Base-by-base conservation (phyloP, 2,888 invertebrate species). In the Tortrix viridana region DNA sequence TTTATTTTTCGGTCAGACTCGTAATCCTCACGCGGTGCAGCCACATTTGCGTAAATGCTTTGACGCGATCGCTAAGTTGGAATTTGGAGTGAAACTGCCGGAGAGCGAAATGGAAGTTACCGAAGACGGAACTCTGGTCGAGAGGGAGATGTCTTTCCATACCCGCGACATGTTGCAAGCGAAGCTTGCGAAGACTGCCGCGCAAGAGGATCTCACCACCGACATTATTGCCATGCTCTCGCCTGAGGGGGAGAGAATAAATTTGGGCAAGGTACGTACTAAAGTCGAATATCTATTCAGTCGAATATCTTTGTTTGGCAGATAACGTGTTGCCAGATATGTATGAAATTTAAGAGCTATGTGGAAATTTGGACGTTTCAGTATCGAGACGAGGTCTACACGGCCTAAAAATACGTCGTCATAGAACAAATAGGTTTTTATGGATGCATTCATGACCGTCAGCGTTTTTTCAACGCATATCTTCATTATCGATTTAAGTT, bases 41-140 rank as follows among this genome's bases (percentile, higher is more conserved):
- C 97, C 97, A 9, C 97, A 98, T 88, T 88, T 98, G 55, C 93
- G 97, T 56, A 98, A 98, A 85, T 98, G 97, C 75, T 98, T 98
- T 79, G 97, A 97, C 79, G 96, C 96, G 3, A 96, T 97, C 63
- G 93, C 95, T 18, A 95, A 95, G 67, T 82, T 97, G 43, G 96
- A 97, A 79, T 97, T 97, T 74, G 96, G 95, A 0, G 92, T 93
- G 0, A 94, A 94, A 70, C 70, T 86, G 3, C 89, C 92, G 0
- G 90, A 89, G 67, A 84, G 78, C 57, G 89, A 92, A 69, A 93
- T 94, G 75, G 93, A 94, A 65, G 83, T 93, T 23, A 85, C 89
- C 0, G 92, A 92, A 67, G 93, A 93, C 5, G 93, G 93, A 12
- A 82, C 76, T n/a, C 67, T 89, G 23, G 85, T 93, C 48, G 85